phyloP scores from a whole-genome alignment of 2,888 invertebrate species.

The Thelaira solivaga region DNA sequence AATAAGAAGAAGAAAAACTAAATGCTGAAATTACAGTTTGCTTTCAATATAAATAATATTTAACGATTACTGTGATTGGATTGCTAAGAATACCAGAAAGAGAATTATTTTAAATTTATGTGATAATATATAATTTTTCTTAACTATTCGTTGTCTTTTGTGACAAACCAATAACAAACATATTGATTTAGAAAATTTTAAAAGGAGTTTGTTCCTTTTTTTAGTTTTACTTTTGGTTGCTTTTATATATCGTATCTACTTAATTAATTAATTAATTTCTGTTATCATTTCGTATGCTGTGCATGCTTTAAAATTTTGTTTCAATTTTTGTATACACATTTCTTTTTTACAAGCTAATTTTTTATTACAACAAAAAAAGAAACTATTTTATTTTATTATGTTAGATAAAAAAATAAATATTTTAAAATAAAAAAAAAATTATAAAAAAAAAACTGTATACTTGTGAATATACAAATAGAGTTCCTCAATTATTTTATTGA shows the following conservation, averaged over 20 bases:
- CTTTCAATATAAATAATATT: constrained; percentile 40
- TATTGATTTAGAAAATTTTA: constrained; percentile 1
- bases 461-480: constrained; percentile 50
- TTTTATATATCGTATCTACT: too few species aligned
- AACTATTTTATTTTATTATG: too few species aligned
- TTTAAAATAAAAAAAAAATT: constrained; percentile 28
- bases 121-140: constrained; percentile 59
- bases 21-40: constrained; percentile 64
- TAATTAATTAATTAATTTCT: constrained; percentile 43
- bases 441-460: too few species aligned
- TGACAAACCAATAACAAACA: constrained; percentile 11
- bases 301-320: constrained; percentile 47
- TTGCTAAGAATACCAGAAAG: constrained; percentile 40
- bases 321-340: constrained; percentile 30
- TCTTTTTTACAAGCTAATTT: constrained; percentile 11
- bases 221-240: constrained; percentile 27
- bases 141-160: constrained; percentile 25
- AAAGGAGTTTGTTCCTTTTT: constrained; percentile 13
- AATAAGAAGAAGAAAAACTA: too few species aligned
- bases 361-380: too few species aligned
- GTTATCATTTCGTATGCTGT: constrained; percentile 59
- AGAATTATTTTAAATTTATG: constrained; percentile 51
- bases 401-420: too few species aligned
- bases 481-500: constrained; percentile 48
- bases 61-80: constrained; percentile 52